Evolutionary conservation across 23 tunicate species (phyloP), one percentile per base, ranked within the genome.

Genomic region (Pegea sp.): DNA sequence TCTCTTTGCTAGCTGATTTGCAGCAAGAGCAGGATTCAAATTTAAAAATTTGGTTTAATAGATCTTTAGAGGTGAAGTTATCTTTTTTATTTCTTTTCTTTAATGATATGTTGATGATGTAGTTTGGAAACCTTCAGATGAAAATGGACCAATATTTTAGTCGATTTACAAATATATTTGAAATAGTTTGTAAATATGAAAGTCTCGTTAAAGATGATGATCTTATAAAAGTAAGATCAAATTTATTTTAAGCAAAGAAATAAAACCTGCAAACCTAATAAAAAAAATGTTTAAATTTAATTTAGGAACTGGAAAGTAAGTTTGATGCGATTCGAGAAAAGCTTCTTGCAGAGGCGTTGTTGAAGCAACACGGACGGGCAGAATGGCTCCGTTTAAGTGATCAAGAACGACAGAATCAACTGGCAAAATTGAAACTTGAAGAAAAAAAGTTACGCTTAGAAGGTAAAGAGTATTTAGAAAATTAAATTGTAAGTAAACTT

Each of bases 1-100:
- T 68, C 43, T 64, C 84, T 29, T 29, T 84, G 16, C 58, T 84
- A 26, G 95, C 95, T 24, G 95, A 84, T 57, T 57, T 84, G 59
- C 95, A 84, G 28, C 69, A 84, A 49, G 84, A 73, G 33, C 84
- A 84, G 27, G 54, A 52, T 30, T 28, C 26, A 32, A 69, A 74
- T 58, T 68, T 62, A 16, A 30, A 64, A 25, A 34, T 26, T 43
- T 84, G 95, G 95, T 64, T 73, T 27, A 59, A 65, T 20, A 30
- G 42, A 16, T 65, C 62, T 20, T 11, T 32, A 29, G 28, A 64
- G 49, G 92, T 79, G 11, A 8, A 16, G 11, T 38, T 38, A 16
- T 8, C 11, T 38, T 11, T 8, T 8, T 8, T 16, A 8, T 38
- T 38, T 8, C 46, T 8, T 8, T 8, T 38, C 46, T 8, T 8